Conservation (phyloP, 2,113 vertebrate species). For the Rallus limicola region DNA sequence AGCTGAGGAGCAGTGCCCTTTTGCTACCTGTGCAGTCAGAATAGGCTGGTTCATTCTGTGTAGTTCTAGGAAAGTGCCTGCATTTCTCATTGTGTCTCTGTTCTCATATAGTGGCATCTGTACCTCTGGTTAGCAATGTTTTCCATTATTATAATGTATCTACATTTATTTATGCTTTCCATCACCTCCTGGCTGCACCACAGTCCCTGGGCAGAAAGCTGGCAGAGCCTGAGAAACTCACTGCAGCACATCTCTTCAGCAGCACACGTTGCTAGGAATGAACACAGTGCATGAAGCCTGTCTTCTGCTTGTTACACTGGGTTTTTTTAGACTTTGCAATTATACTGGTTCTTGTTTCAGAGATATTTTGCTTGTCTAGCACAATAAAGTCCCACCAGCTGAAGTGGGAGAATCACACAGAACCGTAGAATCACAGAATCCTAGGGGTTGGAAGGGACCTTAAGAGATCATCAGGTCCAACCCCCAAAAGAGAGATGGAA, state of each 20-base stretch:
- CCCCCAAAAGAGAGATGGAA: neutral
- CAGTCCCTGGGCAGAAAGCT: neutral
- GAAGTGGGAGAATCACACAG: neutral
- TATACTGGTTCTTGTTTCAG: neutral
- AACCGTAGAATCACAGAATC: too few species aligned
- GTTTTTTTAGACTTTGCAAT: neutral
- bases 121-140: neutral
- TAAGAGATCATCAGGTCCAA: too few species aligned
- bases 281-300: neutral
- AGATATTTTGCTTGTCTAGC: neutral
- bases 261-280: fast-evolving
- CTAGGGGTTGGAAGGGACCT: too few species aligned
- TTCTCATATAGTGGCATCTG: neutral
- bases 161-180: neutral
- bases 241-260: neutral
- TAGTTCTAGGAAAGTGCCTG: neutral
- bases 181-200: neutral
- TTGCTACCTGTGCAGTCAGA: neutral
- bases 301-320: neutral
- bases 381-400: neutral
- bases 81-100: neutral
- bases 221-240: neutral
- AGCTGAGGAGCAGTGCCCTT: neutral
- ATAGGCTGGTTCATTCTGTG: neutral
- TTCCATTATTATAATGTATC: neutral